Base-by-base conservation (phyloP, 1,140 invertebrate species). In the Zaprionus camerounensis region DNA sequence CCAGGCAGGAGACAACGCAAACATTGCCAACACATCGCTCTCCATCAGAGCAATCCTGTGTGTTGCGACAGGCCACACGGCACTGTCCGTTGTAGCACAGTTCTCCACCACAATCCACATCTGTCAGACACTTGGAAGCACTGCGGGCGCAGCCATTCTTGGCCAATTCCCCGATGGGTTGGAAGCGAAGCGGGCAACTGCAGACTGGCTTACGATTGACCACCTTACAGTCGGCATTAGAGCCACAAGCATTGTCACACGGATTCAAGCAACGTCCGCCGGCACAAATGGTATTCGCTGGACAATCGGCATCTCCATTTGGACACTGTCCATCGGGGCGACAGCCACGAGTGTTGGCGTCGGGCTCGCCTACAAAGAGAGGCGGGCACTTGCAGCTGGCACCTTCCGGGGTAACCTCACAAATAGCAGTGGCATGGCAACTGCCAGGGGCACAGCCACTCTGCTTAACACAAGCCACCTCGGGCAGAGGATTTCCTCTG, bases 31-130 rank as follows among this genome's bases (percentile, higher is more conserved):
- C 92, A 91, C 97, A 98, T 81, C 95, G 94, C 91, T 98, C 97
- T 36, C 96, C 96, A 20, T 92, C 81, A 11, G 96, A 96, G 92
- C 98, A 98, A 81, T 98, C 97, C 56, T 94, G 94, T 15, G 94
- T 93, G 81, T 96, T 95, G 61, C 95, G 94, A 85, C 98, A 98
- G 1, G 97, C 96, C 17, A 96, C 95, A 93, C 96, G 95, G 86
- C 98, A 98, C 88, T 98, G 96, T 31, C 96, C 96, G 84, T 96
- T 96, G 11, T 96, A 94, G 91, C 97, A 98, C 53, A 97, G 93
- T 70, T 96, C 95, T 63, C 95, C 95, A 20, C 94, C 94, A 86
- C 97, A 98, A 65, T 98, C 97, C 7, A 94, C 80, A 91, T 98
- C 97, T n/a, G 93, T 94, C 1, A 79, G 80, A 87, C 97, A 98